Base-by-base conservation (phyloP, 2,888 invertebrate species). In the Azorinus chamasolen region DNA sequence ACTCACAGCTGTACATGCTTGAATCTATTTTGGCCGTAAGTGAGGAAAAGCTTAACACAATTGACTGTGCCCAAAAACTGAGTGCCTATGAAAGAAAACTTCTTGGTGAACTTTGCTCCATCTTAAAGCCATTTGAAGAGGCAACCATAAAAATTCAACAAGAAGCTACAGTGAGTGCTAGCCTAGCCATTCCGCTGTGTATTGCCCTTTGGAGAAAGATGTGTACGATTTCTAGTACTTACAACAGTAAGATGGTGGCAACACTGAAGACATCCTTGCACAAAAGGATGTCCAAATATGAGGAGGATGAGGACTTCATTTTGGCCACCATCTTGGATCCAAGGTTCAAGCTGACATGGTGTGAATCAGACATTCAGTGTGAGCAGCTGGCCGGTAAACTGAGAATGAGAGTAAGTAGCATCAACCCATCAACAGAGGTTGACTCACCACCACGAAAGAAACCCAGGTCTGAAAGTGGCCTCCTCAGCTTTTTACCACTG, bases 1-100 rank as follows among this genome's bases (percentile, higher is more conserved):
- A 81, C 41, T 64, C 70, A 1, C 81, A 77, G 45, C 37, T 81
- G 8, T 18, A 0, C 3, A 81, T 81, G 75, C 39, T 81, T 8
- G 16, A 25, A 18, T 79, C 71, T 3, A 16, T 68, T 16, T 27
- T 59, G 51, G 41, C n/a, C 22, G 18, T 51, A 1, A 32, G 25
- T 12, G 59, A 41, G 12, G 12, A 18, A 5, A 58, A 68, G 22
- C 24, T 59, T 8, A 32, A 58, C 4, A 2, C 50, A 8, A 18
- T 68, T 20, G 53, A 68, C 16, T n/a, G n/a, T n/a, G 12, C 27
- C n/a, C 1, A 18, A 6, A 12, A 39, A 20, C 50, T 50, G n/a
- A 43, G 48, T 18, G 20, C 18, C n/a, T 58, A 25, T 25, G 68
- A 58, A 12, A 16, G 45, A 12, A 59, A 51, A 41, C 3, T 68